Evolutionary conservation across 2,888 invertebrate genomes (phyloP), one percentile per base, ranked within the genome.

Genomic region (Carabus problematicus): DNA sequence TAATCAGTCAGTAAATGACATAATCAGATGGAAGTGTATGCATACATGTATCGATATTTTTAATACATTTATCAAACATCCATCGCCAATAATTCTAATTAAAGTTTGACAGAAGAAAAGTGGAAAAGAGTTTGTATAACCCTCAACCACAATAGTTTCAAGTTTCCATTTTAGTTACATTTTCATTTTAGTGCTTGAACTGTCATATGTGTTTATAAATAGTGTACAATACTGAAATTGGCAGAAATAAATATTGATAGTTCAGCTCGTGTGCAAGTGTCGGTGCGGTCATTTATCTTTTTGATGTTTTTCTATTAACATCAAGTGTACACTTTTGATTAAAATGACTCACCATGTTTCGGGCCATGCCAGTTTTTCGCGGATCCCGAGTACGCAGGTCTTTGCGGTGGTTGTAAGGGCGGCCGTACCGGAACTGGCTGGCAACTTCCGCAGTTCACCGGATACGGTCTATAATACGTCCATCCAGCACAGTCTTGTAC

Each of bases 401-500:
- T 18, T 2, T 29, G 29, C 9, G 54, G 54, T 3, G 18, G 54
- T 16, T 3, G 45, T 7, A 12, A 2, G 9, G 29, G 56, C 29
- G 29, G 14, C 40, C 47, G 47, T 9, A 41, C 14, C 4, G 64
- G 55, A 8, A 61, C 45, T 14, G 69, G 69, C 7, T 61, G 62
- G 39, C 69, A 69, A 9, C 54, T 52, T 11, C 45, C 56, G 43
- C 62, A 69, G n/a, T 60, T 52, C 1, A 61, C 45, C 29, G 69
- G 69, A 45, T 69, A 69, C 40, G 69, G 69, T 29, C 58, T 60
- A 43, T 69, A 69, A 16, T 69, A 62, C 0, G 62, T 62, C 69
- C 69, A 69, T 14, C 62, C 62, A n/a, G 62, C 62, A 47, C 69
- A 69, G 39, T 61, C 16, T 41, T 54, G 69, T 12, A 69, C 14